Evolutionary conservation across 2,888 invertebrate species (phyloP).

Genomic region (Syrista parreyssii): DNA sequence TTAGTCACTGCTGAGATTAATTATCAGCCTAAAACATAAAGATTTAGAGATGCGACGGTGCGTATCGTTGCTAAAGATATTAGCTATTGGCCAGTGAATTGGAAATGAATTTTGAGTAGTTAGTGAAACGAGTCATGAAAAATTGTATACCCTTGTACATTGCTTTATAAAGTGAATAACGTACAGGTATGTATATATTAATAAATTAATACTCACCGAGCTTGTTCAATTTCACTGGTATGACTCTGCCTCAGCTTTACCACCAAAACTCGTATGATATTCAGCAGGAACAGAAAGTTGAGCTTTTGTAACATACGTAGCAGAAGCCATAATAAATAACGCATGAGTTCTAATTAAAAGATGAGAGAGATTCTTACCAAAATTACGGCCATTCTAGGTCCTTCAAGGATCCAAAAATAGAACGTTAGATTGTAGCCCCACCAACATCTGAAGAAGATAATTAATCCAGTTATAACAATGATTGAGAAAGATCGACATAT

Average conservation of each 20-base stretch:
- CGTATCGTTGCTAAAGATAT: neutral
- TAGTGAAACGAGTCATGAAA: constrained; percentile 8
- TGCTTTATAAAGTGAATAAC: neutral
- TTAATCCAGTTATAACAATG: neutral
- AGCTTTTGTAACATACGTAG: constrained; percentile 69
- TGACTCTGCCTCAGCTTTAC: constrained; percentile 79
- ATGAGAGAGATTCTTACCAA: constrained; percentile 70
- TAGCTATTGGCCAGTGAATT: neutral
- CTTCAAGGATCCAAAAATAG: constrained; percentile 92
- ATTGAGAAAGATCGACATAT: neutral
- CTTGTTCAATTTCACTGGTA: constrained; percentile 81
- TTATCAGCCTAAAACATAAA: neutral
- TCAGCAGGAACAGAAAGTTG: constrained; percentile 81
- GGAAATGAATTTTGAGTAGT: neutral
- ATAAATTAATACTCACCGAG: constrained; percentile 69
- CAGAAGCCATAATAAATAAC: neutral
- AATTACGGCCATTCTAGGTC: constrained; percentile 83
- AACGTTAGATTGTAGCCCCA: constrained; percentile 84
- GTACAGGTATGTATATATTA: neutral
- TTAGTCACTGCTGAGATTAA: neutral
- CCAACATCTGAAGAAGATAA: constrained; percentile 73
- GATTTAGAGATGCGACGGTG: neutral
- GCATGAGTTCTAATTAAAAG: constrained; percentile 6
- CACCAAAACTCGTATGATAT: constrained; percentile 83
- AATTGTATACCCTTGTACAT: neutral